Conservation (phyloP, 1,140 invertebrate genomes). For the Pogonomyrmex barbatus region DNA sequence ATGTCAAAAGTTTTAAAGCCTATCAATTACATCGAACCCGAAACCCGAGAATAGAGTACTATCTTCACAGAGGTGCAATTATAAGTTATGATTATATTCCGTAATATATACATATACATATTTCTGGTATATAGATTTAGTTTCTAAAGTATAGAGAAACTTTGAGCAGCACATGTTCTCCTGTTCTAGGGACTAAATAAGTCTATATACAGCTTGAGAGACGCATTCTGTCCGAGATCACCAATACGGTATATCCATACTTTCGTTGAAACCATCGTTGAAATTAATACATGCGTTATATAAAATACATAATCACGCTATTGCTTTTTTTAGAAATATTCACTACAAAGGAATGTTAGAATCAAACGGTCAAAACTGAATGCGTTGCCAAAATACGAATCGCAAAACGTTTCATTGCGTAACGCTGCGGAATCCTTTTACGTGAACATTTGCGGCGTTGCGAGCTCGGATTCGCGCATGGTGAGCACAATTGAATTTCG, state of each 20-base stretch:
- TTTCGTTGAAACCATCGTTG: neutral
- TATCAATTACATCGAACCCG: neutral
- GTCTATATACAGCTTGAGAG: conserved; percentile 32
- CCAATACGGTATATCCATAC: neutral
- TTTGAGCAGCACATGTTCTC: conserved; percentile 4
- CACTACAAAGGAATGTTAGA: neutral
- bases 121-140: neutral
- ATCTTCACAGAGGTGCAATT: conserved; percentile 17
- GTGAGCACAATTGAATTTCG: conserved; percentile 44
- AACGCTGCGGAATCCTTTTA: conserved; percentile 37
- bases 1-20: neutral
- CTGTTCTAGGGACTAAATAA: conserved; percentile 12
- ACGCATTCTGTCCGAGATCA: neutral
- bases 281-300: neutral
- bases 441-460: conserved; percentile 21
- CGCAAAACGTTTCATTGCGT: conserved; percentile 1
- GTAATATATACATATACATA: neutral
- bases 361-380: conserved; percentile 22
- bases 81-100: conserved; percentile 43
- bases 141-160: conserved; percentile 25
- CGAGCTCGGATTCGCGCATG: neutral
- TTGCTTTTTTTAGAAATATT: neutral
- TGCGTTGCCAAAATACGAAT: conserved; percentile 30
- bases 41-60: neutral
- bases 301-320: neutral